phyloP scores from a whole-genome alignment of 2,888 invertebrate genomes.

The Cylindroiulus punctatus region DNA sequence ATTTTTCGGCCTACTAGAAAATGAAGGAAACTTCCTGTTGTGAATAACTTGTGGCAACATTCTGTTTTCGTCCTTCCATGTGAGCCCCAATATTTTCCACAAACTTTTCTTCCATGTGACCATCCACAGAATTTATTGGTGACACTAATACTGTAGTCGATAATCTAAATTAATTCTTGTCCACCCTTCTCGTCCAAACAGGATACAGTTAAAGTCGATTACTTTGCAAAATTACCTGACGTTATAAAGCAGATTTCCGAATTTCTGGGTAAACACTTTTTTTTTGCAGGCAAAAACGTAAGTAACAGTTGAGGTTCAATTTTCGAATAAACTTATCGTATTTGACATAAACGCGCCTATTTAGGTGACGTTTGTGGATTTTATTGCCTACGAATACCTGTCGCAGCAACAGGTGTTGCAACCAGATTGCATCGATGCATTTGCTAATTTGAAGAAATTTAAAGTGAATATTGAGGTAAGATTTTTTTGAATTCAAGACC shows the following conservation, averaged over 20 bases:
- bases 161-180: neutral
- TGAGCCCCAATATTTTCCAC: too few relatives aligned
- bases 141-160: too few relatives aligned
- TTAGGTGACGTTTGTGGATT: constrained; percentile 54
- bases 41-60: too few relatives aligned
- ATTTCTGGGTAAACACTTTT: neutral
- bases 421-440: constrained; percentile 36
- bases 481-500: too few relatives aligned
- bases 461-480: constrained; percentile 44
- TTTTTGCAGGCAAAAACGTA: neutral
- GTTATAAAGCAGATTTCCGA: neutral
- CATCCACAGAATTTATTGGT: too few relatives aligned
- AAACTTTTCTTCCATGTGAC: too few relatives aligned
- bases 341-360: neutral
- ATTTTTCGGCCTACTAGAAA: too few relatives aligned
- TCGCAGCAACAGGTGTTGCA: constrained; percentile 43
- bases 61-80: too few relatives aligned
- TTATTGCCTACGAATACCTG: constrained; percentile 53
- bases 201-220: neutral
- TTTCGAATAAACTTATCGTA: neutral
- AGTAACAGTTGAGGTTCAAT: neutral
- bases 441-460: constrained; percentile 52
- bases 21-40: too few relatives aligned
- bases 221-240: neutral
- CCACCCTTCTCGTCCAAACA: neutral